Evolutionary conservation across 2,113 vertebrate species (phyloP).

Genomic region (Toxotes chatareus): DNA sequence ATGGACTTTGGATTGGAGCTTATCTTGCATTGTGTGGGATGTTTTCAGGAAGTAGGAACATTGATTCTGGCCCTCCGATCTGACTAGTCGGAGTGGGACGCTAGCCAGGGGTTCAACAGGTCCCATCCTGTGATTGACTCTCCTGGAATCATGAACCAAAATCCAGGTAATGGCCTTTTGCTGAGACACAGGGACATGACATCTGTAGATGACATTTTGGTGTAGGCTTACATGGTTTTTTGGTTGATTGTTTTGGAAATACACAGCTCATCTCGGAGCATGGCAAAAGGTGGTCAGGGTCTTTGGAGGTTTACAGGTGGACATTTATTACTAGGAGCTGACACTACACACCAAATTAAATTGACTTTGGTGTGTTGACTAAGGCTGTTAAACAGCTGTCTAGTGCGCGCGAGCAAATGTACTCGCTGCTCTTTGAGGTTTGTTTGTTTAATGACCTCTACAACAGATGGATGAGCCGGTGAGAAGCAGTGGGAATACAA

Average conservation of each 20-base stretch:
- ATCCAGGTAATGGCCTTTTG: conserved; percentile 70
- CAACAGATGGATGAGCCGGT: conserved; percentile 36
- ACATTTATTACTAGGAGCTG: neutral
- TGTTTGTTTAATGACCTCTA: conserved; percentile 51
- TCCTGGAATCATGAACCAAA: conserved; percentile 64
- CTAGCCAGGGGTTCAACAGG: conserved; percentile 36
- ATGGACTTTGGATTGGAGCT: conserved; percentile 64
- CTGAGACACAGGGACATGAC: neutral
- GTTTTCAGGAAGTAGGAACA: conserved; percentile 57
- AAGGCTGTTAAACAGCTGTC: conserved; percentile 40
- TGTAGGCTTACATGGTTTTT: neutral
- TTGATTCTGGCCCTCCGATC: conserved; percentile 36
- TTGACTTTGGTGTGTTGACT: conserved; percentile 26
- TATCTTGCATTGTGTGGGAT: conserved; percentile 44
- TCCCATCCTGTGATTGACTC: conserved; percentile 40
- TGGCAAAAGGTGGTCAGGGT: neutral
- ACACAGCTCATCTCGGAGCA: neutral
- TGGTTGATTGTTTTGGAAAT: neutral
- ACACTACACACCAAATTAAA: neutral
- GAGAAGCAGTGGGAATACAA: conserved; percentile 3
- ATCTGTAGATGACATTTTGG: neutral
- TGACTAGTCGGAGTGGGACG: conserved; percentile 45
- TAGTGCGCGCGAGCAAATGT: conserved; percentile 37
- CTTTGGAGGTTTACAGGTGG: neutral
- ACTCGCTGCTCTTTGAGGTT: conserved; percentile 8